Evolutionary conservation across 2,888 invertebrate genomes (phyloP).

Genomic region (Drosophila macrospina): DNA sequence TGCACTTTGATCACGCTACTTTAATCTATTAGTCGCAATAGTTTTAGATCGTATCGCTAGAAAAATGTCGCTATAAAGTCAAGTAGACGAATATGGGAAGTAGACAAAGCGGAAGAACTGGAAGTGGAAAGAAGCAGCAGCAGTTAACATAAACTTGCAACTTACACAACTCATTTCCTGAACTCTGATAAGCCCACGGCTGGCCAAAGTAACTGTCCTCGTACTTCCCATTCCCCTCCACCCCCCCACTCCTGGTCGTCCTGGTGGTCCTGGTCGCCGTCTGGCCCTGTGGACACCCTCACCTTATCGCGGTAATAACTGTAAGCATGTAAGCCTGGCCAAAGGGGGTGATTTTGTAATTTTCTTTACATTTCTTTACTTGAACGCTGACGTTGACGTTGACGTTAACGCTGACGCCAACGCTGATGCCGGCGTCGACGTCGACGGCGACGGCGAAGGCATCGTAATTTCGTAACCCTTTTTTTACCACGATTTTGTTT

Average conservation of each 20-base stretch:
- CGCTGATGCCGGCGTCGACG: not conserved
- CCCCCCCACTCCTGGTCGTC: not conserved
- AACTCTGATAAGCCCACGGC: slow-evolving; percentile 62
- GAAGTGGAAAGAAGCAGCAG: slow-evolving; percentile 2
- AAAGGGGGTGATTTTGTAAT: slow-evolving; percentile 80
- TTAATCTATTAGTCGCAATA: slow-evolving; percentile 42
- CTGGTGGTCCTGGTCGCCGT: not conserved
- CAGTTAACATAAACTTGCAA: slow-evolving; percentile 65
- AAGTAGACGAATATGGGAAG: not conserved
- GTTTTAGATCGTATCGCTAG: slow-evolving; percentile 31
- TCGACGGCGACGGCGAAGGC: slow-evolving; percentile 16
- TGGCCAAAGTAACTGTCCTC: slow-evolving; percentile 32
- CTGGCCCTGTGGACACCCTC: slow-evolving; percentile 57
- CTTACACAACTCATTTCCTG: slow-evolving; percentile 78
- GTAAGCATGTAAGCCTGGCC: slow-evolving; percentile 81
- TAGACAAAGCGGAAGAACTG: not conserved
- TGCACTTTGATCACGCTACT: slow-evolving; percentile 12
- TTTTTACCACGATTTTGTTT: slow-evolving; percentile 29
- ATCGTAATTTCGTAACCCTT: slow-evolving; percentile 69
- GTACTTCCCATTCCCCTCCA: not conserved
- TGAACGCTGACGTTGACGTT: slow-evolving; percentile 26
- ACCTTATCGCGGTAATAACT: slow-evolving; percentile 80
- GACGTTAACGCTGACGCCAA: not conserved
- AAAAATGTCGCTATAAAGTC: slow-evolving; percentile 5
- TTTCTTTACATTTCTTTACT: slow-evolving; percentile 79